Evolutionary conservation across 64 coral and sea anemone genomes (phyloP).

Genomic region (Porites lutea): DNA sequence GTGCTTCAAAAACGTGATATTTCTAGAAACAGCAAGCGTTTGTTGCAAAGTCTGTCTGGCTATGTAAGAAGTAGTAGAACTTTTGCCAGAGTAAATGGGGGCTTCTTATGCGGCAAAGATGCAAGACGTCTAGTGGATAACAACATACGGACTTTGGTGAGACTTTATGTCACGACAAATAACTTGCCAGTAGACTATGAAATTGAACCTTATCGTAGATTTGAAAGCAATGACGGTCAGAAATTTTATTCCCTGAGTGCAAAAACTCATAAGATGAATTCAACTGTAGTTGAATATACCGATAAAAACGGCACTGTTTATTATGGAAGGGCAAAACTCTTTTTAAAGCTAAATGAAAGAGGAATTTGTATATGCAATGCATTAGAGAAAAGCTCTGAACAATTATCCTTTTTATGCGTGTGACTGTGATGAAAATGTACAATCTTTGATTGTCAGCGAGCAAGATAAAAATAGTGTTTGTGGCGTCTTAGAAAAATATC

Average conservation of each 20-base stretch:
- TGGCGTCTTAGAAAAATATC: conserved; percentile 23
- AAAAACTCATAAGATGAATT: conserved; percentile 1
- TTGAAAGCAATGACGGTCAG: conserved; percentile 63
- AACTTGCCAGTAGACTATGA: conserved; percentile 36
- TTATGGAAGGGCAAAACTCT: conserved; percentile 24
- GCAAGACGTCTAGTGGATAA: background rate
- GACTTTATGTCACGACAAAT: conserved; percentile 22
- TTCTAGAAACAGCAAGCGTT: conserved; percentile 30
- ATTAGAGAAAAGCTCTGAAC: background rate
- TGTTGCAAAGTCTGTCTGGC: conserved; percentile 32
- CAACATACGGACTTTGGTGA: conserved; percentile 41
- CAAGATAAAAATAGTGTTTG: background rate
- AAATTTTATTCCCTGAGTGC: conserved; percentile 18
- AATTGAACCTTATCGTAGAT: conserved; percentile 43
- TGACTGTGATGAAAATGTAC: conserved; percentile 19
- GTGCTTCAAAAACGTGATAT: background rate
- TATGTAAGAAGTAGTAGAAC: background rate
- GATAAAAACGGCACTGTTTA: background rate
- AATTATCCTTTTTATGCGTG: background rate
- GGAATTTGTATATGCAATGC: conserved; percentile 47
- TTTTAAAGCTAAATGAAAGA: conserved; percentile 1
- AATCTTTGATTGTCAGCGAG: background rate
- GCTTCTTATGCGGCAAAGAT: conserved; percentile 41
- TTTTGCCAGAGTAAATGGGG: conserved; percentile 12
- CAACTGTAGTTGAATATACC: conserved; percentile 24